Conservation (phyloP, 2,797 vertebrate genomes). For the Lepus townsendii region DNA sequence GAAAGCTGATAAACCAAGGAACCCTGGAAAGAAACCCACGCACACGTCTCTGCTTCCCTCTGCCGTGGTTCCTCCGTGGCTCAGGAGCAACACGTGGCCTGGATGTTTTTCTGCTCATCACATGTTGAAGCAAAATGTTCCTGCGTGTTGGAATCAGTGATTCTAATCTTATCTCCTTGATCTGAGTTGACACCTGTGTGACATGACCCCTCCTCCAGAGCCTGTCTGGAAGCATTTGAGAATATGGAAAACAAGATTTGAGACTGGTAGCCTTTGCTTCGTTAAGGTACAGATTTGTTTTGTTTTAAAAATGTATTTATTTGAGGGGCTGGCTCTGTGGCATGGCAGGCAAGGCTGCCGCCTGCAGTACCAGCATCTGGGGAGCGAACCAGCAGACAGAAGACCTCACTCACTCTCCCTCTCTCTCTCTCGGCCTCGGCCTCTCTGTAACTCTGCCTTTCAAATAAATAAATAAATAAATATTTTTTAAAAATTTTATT, state of each 20-base stretch:
- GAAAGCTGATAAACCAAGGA: neutral
- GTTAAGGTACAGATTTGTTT: neutral
- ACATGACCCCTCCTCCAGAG: neutral
- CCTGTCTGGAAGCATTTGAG: neutral
- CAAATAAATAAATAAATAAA: no score
- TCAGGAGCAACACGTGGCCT: neutral
- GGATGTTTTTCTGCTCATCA: conserved; percentile 31
- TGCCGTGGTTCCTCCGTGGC: neutral
- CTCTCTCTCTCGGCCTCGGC: no score
- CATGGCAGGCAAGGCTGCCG: no score
- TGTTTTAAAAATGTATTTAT: neutral
- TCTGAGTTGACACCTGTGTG: conserved; percentile 37
- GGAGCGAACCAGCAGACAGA: no score
- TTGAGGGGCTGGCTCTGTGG: no score
- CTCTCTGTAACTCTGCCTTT: no score
- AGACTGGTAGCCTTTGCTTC: conserved; percentile 21
- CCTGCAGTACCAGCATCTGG: no score
- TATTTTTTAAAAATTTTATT: no score
- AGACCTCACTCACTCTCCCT: no score
- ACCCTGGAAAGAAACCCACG: neutral
- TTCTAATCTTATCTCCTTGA: conserved; percentile 27
- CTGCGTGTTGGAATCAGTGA: neutral
- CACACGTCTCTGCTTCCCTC: neutral
- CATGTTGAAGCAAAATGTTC: neutral
- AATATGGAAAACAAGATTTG: neutral